These are phyloP conservation scores for Cyanistes caeruleus DNA, from an alignment of 2,113 vertebrate genomes.

Conservation along the genomic window DNA sequence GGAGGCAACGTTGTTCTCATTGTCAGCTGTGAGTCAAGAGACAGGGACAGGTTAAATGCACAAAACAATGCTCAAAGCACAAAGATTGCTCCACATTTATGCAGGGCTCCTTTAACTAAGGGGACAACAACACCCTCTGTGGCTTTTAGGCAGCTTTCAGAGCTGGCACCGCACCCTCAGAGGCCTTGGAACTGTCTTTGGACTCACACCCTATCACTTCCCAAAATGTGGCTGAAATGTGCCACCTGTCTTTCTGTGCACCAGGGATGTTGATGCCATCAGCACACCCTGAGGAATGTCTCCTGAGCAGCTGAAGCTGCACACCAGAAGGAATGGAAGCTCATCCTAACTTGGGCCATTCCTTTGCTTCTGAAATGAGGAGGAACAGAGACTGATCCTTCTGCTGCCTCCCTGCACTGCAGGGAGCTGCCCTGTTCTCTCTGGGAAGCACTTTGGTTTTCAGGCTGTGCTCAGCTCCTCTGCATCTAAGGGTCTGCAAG, in stretches of 20 bases:
- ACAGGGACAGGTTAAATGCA: conserved; percentile 19
- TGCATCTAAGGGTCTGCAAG: background rate
- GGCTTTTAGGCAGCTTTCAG: background rate
- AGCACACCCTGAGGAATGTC: background rate
- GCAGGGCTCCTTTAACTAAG: background rate
- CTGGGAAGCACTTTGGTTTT: background rate
- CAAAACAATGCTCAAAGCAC: background rate
- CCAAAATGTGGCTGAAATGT: background rate
- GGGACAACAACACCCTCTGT: background rate
- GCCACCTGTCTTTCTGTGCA: background rate
- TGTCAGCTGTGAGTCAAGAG: conserved; percentile 85
- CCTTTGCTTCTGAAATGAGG: fast-evolving
- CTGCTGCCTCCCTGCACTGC: background rate
- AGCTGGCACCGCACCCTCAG: background rate
- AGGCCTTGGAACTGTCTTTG: background rate
- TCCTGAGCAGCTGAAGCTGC: background rate
- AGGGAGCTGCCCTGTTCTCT: background rate
- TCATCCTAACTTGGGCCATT: background rate
- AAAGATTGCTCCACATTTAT: background rate
- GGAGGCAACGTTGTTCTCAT: conserved; percentile 91
- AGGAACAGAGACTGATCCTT: background rate
- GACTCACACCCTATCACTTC: background rate
- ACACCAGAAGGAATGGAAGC: background rate
- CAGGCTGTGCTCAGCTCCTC: background rate
- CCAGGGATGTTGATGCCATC: background rate